phyloP scores from a whole-genome alignment of 2,113 vertebrate species.

The Laticauda laticaudata region DNA sequence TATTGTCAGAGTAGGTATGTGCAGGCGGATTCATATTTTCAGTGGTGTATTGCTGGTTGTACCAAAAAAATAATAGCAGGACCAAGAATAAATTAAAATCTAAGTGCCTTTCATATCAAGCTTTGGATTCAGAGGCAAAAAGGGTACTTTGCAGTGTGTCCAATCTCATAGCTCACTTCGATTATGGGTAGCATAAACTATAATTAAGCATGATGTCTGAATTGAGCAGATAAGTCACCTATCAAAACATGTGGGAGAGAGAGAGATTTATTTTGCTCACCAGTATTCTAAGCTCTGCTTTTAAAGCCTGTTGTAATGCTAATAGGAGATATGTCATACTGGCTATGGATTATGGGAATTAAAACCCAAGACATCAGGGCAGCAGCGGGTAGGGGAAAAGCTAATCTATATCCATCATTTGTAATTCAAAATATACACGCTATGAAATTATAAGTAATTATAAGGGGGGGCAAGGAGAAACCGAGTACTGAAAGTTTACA shows the following conservation, averaged over 20 bases:
- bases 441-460: not conserved
- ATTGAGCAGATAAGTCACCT: not conserved
- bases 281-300: not conserved
- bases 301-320: not conserved
- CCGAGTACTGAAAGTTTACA: not conserved
- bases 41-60: not conserved
- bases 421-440: not conserved
- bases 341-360: not conserved
- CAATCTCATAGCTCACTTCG: not conserved
- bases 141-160: not conserved
- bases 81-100: not conserved
- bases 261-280: not conserved
- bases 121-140: not conserved
- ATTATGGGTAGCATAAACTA: not conserved
- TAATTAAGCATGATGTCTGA: not conserved
- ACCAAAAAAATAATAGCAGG: not conserved
- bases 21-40: not conserved
- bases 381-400: not conserved
- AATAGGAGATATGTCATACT: not conserved
- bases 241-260: not conserved
- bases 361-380: not conserved
- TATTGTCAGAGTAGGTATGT: not conserved
- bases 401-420: not conserved
- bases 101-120: not conserved
- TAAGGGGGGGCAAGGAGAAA: not conserved